Evolutionary conservation across 2,113 vertebrate species (phyloP), one percentile per base, ranked within the genome.

Genomic region (Callaeas wilsoni): DNA sequence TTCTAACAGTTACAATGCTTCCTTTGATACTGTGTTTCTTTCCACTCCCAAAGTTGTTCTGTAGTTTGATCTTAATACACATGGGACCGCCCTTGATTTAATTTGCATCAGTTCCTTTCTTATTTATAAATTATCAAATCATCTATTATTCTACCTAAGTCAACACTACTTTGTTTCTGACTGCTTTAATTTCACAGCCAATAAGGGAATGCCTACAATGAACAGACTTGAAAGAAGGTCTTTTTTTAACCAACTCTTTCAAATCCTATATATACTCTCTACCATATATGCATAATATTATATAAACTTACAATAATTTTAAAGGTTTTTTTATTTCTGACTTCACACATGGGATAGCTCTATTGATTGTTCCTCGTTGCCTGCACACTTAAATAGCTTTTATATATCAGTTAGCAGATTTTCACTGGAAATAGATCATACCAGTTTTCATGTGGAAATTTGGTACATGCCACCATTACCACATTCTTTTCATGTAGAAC

Each of bases 31-130:
- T 81, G 11, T 79, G 37, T 52, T 97, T 79, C 55, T 76, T 93
- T 82, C 62, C 82, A 26, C 63, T 91, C 50, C 46, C 52, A 78
- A 67, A 80, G 92, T 91, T 83, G 35, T 55, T 95, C 50, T 9
- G 7, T 59, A 42, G 89, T 94, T 94, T 94, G 67, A 85, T 87
- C 79, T 89, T 87, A 41, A n/a, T 85, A 65, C 50, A 75, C 69
- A 35, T 63, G 70, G 42, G 67, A 62, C 63, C 9, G 5, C 21
- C 81, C 76, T 84, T 84, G 37, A 64, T 93, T 84, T 81, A 57
- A 83, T 82, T 94, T 93, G 67, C 41, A 83, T 93, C 65, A 46
- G 30, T 91, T 82, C n/a, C 53, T 84, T 94, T 87, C 53, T 65
- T 89, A 85, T 65, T 81, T 94, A 53, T 94, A 88, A 84, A 55